Base-by-base conservation (phyloP, 2,888 invertebrate species). In the Epinotia ramella region DNA sequence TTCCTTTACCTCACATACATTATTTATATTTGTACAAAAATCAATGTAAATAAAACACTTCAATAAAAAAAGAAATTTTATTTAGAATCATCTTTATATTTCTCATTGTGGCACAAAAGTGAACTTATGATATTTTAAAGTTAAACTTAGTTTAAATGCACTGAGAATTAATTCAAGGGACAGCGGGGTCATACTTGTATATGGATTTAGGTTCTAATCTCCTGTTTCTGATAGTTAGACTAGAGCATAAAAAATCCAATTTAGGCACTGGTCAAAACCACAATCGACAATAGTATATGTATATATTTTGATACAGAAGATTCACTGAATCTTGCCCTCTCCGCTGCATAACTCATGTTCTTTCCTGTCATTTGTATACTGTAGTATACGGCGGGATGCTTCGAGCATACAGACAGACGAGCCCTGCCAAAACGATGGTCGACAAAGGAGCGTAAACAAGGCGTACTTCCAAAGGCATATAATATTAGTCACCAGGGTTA, bases 61-160 rank as follows among this genome's bases (percentile, higher is more conserved):
- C 9, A 64, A 18, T 76, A 72, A 33, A 72, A 76, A 76, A 64
- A 65, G 65, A 71, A 56, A 53, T 66, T 76, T 76, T 72, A 72
- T 76, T 76, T 24, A 28, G 49, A 53, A 20, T 33, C 33, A 28
- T 64, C n/a, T 49, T 11, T 24, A 40, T 59, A 4, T 60, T 62
- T 76, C 66, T 76, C 71, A 71, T 56, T 71, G 72, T 76, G 67
- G 49, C 71, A 76, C 76, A 63, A 72, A 60, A 72, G 44, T 70
- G 56, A 72, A 72, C 71, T 67, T 74, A 70, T 60, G 9, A 20
- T 60, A 60, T 63, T 46, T 44, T 68, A 68, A 13, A 73, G 53
- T 64, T 44, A 64, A 59, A 67, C 68, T 76, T 11, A 72, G 60
- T 24, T 24, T 76, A 78, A 79, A 79, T 79, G 78, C 79, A 77